phyloP scores from a whole-genome alignment of 53 echinoderm and acorn worm species.

The Holothuria leucospilota region DNA sequence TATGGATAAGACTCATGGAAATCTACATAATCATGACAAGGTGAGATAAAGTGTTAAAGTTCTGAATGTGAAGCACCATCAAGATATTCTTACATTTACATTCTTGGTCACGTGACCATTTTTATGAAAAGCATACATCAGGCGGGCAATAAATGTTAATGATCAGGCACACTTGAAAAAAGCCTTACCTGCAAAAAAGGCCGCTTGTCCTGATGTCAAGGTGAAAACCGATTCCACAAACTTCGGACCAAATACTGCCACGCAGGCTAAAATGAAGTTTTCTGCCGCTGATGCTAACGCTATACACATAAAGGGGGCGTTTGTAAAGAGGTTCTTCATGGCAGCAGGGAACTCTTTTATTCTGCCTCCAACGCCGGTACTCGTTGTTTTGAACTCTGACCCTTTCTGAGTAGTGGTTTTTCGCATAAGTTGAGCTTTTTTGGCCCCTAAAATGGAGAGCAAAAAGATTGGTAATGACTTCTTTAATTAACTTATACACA shows the following conservation, averaged over 20 bases:
- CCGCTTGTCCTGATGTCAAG: constrained; percentile 69
- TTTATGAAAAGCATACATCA: no score
- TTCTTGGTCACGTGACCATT: no score
- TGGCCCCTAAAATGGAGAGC: constrained; percentile 41
- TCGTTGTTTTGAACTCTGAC: constrained; percentile 61
- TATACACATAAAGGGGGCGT: constrained; percentile 76
- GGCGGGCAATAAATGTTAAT: no score
- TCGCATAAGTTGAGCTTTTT: constrained; percentile 53
- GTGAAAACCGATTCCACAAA: constrained; percentile 79
- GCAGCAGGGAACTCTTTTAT: constrained; percentile 75
- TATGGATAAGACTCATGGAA: no score
- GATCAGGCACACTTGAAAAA: no score
- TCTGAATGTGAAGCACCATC: no score
- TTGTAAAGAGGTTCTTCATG: constrained; percentile 70
- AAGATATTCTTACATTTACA: no score
- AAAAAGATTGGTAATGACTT: neutral
- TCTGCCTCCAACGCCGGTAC: constrained; percentile 53
- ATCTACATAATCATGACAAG: no score
- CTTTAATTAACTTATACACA: no score
- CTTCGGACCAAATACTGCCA: constrained; percentile 85
- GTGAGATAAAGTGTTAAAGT: no score
- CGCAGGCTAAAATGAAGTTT: constrained; percentile 79
- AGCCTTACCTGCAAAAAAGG: constrained; percentile 67
- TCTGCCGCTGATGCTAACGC: constrained; percentile 72
- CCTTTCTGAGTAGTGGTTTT: constrained; percentile 73